phyloP scores from a whole-genome alignment of 1,140 invertebrate species.

The Diabrotica undecimpunctata region DNA sequence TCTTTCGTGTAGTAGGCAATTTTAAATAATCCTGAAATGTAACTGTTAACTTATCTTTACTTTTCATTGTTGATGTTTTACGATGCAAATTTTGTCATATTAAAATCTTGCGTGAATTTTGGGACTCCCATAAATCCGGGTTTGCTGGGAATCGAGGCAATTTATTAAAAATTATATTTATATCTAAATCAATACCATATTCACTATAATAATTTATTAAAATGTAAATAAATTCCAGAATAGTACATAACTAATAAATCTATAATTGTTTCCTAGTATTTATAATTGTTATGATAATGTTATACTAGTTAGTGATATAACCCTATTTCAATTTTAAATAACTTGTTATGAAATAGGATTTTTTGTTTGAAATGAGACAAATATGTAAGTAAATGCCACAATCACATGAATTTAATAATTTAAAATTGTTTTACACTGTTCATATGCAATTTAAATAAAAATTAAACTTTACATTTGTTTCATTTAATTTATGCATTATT shows the following conservation, averaged over 20 bases:
- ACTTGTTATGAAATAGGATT: not conserved
- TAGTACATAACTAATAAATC: not conserved
- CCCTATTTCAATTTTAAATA: not conserved
- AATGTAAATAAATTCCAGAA: constrained; percentile 7
- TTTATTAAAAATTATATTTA: too few relatives aligned
- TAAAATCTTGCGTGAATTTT: too few relatives aligned
- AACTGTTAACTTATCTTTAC: too few relatives aligned
- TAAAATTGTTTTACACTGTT: constrained; percentile 42
- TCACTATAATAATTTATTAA: not conserved
- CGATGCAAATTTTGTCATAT: too few relatives aligned
- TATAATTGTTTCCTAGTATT: not conserved
- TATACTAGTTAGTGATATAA: not conserved
- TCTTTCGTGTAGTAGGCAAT: too few relatives aligned
- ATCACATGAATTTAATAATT: constrained; percentile 35
- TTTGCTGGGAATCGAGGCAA: too few relatives aligned
- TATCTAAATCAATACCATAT: too few relatives aligned
- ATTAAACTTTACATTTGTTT: constrained; percentile 10
- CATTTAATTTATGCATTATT: not conserved
- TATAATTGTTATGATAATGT: not conserved
- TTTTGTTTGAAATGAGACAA: constrained; percentile 5
- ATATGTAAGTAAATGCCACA: constrained; percentile 34
- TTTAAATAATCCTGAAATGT: too few relatives aligned
- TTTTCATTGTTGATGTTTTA: too few relatives aligned
- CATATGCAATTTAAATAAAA: constrained; percentile 44
- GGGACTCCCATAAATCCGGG: too few relatives aligned